These are phyloP conservation scores for Callitettix versicolor DNA, from an alignment of 1,140 invertebrate species.

Conservation along the genomic window DNA sequence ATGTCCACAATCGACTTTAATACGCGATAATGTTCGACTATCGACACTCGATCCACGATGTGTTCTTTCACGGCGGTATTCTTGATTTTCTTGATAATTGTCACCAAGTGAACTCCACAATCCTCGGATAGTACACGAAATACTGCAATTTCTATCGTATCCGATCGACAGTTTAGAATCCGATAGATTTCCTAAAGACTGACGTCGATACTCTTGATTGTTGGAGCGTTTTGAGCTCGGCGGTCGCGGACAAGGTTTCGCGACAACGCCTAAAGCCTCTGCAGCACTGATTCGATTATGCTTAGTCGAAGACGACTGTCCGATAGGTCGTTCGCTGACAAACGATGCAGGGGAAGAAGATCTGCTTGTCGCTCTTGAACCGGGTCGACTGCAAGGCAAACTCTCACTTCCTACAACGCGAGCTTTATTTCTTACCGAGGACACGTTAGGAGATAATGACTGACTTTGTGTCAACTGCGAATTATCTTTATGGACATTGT, in stretches of 20 bases:
- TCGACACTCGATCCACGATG: conserved; percentile 23
- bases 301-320: conserved; percentile 5
- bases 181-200: conserved; percentile 26
- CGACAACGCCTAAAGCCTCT: conserved; percentile 27
- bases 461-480: background rate
- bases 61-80: conserved; percentile 17
- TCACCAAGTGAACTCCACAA: conserved; percentile 24
- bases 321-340: background rate
- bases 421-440: background rate
- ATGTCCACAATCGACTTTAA: conserved; percentile 14
- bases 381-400: conserved; percentile 21
- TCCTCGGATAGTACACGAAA: conserved; percentile 18
- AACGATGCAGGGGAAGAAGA: conserved; percentile 24
- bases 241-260: conserved; percentile 27
- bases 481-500: background rate
- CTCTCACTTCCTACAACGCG: conserved; percentile 19
- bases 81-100: conserved; percentile 5
- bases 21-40: conserved; percentile 10
- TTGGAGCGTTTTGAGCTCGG: conserved; percentile 17
- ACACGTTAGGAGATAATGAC: background rate
- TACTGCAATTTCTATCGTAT: conserved; percentile 17
- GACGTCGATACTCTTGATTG: conserved; percentile 23
- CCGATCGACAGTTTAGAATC: conserved; percentile 25
- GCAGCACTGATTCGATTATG: conserved; percentile 26
- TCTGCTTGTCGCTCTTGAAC: conserved; percentile 21